Conservation (phyloP, 2,797 vertebrate genomes). For the Hozukius guyotensis region DNA sequence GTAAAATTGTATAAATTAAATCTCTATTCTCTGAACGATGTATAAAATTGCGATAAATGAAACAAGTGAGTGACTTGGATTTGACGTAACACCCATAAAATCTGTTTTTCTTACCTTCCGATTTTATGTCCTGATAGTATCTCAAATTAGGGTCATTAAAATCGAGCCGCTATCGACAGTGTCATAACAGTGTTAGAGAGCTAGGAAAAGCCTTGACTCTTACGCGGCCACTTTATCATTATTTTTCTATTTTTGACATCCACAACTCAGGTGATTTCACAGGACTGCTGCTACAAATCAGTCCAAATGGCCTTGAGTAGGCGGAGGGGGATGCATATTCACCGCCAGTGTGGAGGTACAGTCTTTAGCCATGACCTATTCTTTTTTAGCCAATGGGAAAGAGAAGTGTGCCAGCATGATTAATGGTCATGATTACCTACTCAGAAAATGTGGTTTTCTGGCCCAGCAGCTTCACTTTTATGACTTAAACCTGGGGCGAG, state of each 20-base stretch:
- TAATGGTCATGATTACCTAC: conserved; percentile 90
- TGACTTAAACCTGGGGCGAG: conserved; percentile 83
- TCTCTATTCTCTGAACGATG: not conserved
- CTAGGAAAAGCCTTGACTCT: conserved; percentile 6
- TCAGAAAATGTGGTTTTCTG: conserved; percentile 88
- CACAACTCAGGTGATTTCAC: conserved; percentile 65
- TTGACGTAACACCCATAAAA: not conserved
- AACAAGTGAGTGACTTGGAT: not conserved
- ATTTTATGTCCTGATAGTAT: not conserved
- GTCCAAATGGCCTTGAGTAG: conserved; percentile 63
- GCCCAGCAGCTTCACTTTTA: conserved; percentile 84
- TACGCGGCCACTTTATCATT: conserved; percentile 39
- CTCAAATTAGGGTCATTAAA: not conserved
- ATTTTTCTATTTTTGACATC: conserved; percentile 39
- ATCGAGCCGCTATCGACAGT: not conserved
- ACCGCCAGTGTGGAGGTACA: conserved; percentile 44
- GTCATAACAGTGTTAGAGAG: not conserved
- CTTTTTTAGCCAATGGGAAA: conserved; percentile 78
- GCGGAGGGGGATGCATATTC: conserved; percentile 58
- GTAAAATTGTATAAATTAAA: not conserved
- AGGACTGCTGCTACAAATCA: conserved; percentile 56
- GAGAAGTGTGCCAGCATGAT: conserved; percentile 80
- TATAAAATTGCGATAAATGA: not conserved
- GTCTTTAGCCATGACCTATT: conserved; percentile 79
- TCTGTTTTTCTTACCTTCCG: not conserved